Conservation (phyloP, 2,888 invertebrate species). For the Xylophagus ater region DNA sequence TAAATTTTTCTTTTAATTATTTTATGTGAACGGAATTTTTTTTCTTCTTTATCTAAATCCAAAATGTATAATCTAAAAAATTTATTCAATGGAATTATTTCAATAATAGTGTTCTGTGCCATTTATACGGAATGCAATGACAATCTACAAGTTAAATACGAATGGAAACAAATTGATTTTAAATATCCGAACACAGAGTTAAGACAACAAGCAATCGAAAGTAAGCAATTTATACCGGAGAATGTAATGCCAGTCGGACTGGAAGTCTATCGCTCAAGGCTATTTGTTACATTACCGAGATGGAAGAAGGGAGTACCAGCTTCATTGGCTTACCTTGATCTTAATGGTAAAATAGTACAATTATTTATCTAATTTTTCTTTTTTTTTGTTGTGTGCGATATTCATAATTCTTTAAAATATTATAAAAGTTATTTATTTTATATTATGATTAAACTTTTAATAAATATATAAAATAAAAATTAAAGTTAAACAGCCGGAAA, state of each 20-base stretch:
- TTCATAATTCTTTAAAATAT: too few relatives aligned
- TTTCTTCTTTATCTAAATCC: too few relatives aligned
- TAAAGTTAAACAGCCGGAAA: too few relatives aligned
- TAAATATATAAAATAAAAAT: too few relatives aligned
- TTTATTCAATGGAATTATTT: background rate
- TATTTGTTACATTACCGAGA: constrained; percentile 63
- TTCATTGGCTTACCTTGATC: constrained; percentile 59
- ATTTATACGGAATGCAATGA: constrained; percentile 45
- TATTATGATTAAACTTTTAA: too few relatives aligned
- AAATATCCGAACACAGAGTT: constrained; percentile 48
- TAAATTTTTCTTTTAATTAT: too few relatives aligned
- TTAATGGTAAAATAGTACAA: constrained; percentile 63
- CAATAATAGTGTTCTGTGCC: too few relatives aligned
- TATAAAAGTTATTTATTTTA: too few relatives aligned
- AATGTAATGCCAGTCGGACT: constrained; percentile 65
- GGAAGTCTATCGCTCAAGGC: constrained; percentile 54
- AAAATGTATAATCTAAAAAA: too few relatives aligned
- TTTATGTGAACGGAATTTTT: too few relatives aligned
- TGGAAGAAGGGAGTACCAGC: constrained; percentile 67
- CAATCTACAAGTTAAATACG: constrained; percentile 55
- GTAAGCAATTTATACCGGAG: constrained; percentile 51
- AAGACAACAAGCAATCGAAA: constrained; percentile 47
- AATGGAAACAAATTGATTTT: constrained; percentile 65
- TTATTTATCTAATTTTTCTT: too few relatives aligned
- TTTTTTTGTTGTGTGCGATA: too few relatives aligned